Evolutionary conservation across 2,113 vertebrate genomes (phyloP), one percentile per base, ranked within the genome.

Genomic region (Stictonetta naevosa): DNA sequence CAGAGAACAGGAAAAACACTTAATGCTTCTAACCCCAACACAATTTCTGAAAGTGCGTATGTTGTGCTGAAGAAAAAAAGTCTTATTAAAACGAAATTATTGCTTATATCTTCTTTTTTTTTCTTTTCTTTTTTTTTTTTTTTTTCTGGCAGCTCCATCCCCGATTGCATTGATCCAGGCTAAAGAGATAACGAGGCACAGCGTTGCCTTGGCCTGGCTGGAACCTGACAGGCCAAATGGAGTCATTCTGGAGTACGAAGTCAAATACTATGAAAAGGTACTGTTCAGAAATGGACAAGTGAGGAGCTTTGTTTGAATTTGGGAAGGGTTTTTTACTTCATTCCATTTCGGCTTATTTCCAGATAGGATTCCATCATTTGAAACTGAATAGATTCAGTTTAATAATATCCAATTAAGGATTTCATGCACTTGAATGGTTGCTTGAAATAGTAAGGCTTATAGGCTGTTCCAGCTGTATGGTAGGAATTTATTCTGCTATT

Each of bases 221-320:
- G 99, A 99, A 34, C 99, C 99, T 7, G 99, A 99, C 44, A 98
- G 99, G 46, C 98, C 99, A 96, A 99, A 99, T 11, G 99, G 99
- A 34, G 99, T 99, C 83, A 99, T 99, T 93, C 96, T 99, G 93
- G 99, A 99, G 88, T 99, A 99, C 15, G 99, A 99, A 97, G 99
- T 99, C 98, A 99, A 99, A 94, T 99, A 99, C 96, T 99, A 99
- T 15, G 99, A 99, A 94, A 99, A 99, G 99, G 99, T 99, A 97
- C 66, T 76, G n/a, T 66, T 93, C 26, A 64, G 34, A 95, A 88
- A 62, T 9, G 53, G 28, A 44, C 87, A 78, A 76, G 52, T 31
- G 29, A 66, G 31, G 52, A 28, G 8, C 7, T 75, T 28, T n/a
- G 10, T 19, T 46, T 59, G 48, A 38, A 8, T 46, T 31, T 31